These are phyloP conservation scores for Heteropelma amictum DNA, from an alignment of 2,888 invertebrate genomes.

Conservation along the genomic window DNA sequence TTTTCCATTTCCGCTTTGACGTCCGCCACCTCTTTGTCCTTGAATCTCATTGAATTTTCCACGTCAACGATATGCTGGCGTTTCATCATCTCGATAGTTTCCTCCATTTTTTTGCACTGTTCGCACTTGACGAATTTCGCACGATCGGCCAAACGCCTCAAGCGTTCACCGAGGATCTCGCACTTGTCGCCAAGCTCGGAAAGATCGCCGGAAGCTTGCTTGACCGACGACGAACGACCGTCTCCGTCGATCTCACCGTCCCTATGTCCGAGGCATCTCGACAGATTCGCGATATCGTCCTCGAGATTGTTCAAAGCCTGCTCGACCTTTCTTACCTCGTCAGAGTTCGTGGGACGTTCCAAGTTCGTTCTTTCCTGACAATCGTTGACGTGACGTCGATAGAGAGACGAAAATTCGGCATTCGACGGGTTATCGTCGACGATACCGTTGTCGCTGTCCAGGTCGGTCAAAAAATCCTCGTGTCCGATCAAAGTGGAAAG, in stretches of 20 bases:
- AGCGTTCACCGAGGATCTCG: constrained; percentile 79
- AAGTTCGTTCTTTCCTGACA: constrained; percentile 74
- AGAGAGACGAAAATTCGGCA: constrained; percentile 84
- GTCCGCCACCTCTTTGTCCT: constrained; percentile 79
- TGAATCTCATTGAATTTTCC: constrained; percentile 69
- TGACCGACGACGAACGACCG: constrained; percentile 35
- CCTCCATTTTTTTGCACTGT: constrained; percentile 78
- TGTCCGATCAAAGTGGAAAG: constrained; percentile 73
- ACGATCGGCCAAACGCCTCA: constrained; percentile 77
- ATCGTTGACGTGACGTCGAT: constrained; percentile 83
- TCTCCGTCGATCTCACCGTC: constrained; percentile 32
- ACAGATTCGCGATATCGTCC: constrained; percentile 74
- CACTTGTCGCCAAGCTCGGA: constrained; percentile 81
- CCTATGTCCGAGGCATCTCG: constrained; percentile 63
- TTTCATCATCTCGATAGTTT: constrained; percentile 76
- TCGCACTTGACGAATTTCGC: constrained; percentile 75
- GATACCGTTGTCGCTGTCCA: constrained; percentile 63
- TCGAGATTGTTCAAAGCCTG: constrained; percentile 73
- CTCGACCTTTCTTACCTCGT: constrained; percentile 65
- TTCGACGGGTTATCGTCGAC: constrained; percentile 80
- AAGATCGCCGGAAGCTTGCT: constrained; percentile 72
- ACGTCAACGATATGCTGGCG: constrained; percentile 76
- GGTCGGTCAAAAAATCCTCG: constrained; percentile 68
- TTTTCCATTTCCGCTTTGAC: constrained; percentile 71
- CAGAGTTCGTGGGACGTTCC: constrained; percentile 63